Base-by-base conservation (phyloP, 2,888 invertebrate species). In the Dasysyrphus tricinctus region DNA sequence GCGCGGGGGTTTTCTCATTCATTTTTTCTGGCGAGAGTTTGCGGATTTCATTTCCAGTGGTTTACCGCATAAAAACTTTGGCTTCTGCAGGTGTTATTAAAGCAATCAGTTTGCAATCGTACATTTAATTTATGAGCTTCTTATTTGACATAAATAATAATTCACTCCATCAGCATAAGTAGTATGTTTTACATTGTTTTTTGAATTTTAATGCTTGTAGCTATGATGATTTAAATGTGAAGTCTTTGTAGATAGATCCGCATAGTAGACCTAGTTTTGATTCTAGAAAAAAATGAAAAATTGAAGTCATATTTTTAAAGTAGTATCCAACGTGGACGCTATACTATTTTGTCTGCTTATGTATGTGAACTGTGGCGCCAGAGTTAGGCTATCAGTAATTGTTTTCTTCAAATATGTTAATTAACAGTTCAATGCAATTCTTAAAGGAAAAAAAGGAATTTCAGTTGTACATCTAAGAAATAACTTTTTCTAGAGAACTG, bases 31-130 rank as follows among this genome's bases (percentile, higher is more conserved):
- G 34, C 9, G 24, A 51, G 67, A 54, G 24, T 39, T 72, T 37
- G 54, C 44, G 44, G 80, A 61, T 73, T 61, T 61, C 4, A 54
- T 85, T 74, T 59, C 77, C 77, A 85, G 61, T 77, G 73, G 81
- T 70, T 77, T 63, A 78, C 82, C 74, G 57, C 78, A 75, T 75
- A 74, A 78, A 74, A 78, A 74, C 70, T 78, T 75, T 75, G 74
- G 86, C 82, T 82, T 82, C 81, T 75, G 86, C 81, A 78, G 81
- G 86, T 82, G 81, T 82, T 86, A 82, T 82, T 86, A 82, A 81
- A 78, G 82, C 78, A 78, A 86, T 86, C 85, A 86, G 81, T 44
- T 74, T 74, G 65, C 73, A 81, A 86, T 86, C 65, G 78, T 70
- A 59, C 63, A 63, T 63, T 85, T 73, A 85, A 85, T 85, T 85